Evolutionary conservation across 2,113 vertebrate genomes (phyloP), one percentile per base, ranked within the genome.

Genomic region (Excalfactoria chinensis): DNA sequence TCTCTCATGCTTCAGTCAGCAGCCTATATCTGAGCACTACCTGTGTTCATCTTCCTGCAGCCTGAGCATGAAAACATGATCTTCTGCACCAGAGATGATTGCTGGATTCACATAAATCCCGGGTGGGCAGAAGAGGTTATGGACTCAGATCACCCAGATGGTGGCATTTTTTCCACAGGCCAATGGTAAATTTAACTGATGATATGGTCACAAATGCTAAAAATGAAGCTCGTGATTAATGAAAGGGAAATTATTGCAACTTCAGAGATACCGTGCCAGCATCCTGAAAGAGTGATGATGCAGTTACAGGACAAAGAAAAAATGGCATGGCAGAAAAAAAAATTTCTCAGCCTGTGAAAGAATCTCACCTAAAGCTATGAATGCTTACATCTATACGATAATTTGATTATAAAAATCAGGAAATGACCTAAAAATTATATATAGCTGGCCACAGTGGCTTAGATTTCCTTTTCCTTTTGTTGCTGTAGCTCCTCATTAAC

Each of bases 81-180:
- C 46, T 73, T 70, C 67, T 67, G 49, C 62, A 92, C 34, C 60
- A 84, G 71, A 67, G 34, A 37, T 19, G 51, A 70, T 11, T 89
- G 84, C 55, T 77, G 66, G 77, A 84, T 26, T 73, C 37, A 53
- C 6, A 64, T 11, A 84, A 51, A 56, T 26, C 56, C 16, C 3
- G 68, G 73, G 19, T 10, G 55, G 41, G 51, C 59, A 69, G 72
- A 93, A 66, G 20, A 79, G 41, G 73, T 51, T 56, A 78, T 21
- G 78, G 51, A 74, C 59, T 70, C 78, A 51, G 22, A 59, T 68
- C 51, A 40, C 30, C 5, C 49, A 68, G 13, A 60, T 23, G 23
- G 13, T 1, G 15, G 15, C 28, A 6, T 17, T 55, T 59, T 41
- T 55, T 34, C 71, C 59, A 7, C 0, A 1, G 51, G 30, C 11